Evolutionary conservation across 2,113 vertebrate genomes (phyloP).

Genomic region (Onychorhynchus coronatus): DNA sequence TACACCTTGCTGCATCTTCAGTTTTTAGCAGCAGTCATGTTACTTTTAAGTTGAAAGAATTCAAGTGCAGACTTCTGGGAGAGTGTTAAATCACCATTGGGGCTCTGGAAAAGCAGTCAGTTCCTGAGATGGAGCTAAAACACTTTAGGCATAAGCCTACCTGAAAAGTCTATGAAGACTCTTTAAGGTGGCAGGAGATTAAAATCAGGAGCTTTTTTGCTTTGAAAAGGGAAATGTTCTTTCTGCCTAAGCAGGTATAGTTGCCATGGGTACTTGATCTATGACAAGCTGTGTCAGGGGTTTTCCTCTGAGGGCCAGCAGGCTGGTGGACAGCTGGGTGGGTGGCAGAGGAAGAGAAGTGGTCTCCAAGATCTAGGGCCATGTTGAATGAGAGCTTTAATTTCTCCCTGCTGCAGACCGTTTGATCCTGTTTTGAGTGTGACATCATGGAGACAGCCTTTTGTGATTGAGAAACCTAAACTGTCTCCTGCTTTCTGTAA

Average conservation of each 20-base stretch:
- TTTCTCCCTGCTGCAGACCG: not conserved
- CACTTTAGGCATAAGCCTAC: not conserved
- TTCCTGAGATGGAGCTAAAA: not conserved
- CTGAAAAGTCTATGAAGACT: not conserved
- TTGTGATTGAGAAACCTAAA: not conserved
- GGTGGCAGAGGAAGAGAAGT: not conserved
- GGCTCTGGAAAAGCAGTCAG: not conserved
- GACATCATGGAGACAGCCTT: not conserved
- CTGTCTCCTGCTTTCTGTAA: not conserved
- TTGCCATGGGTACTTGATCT: not conserved
- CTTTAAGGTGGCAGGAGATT: not conserved
- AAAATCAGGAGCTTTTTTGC: not conserved
- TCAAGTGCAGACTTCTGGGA: not conserved
- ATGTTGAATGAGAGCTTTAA: not conserved
- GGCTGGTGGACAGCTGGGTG: not conserved
- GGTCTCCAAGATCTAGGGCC: not conserved
- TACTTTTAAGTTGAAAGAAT: not conserved
- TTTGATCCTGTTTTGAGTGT: not conserved
- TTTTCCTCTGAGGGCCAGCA: not conserved
- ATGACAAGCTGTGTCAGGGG: not conserved
- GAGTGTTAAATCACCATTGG: not conserved
- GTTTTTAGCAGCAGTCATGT: not conserved
- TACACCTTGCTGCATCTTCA: not conserved
- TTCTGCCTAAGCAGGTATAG: not conserved
- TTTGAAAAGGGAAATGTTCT: not conserved